Evolutionary conservation across 23 tunicate genomes (phyloP).

Genomic region (Halocynthia roretzi): DNA sequence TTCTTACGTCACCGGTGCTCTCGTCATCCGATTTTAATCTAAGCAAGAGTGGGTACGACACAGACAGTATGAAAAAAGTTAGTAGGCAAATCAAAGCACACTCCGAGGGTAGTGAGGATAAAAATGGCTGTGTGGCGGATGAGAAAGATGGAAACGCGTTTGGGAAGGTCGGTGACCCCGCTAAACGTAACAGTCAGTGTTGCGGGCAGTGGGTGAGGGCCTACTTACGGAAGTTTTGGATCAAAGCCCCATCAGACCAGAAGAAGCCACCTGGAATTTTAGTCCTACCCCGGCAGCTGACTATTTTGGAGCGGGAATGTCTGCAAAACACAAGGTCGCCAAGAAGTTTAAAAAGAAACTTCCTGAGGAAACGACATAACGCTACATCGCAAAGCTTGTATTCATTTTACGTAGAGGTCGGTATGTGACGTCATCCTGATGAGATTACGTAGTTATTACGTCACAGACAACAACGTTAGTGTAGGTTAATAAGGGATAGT

Average conservation of each 20-base stretch:
- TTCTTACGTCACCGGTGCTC: too few relatives aligned
- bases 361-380: conserved; percentile 14
- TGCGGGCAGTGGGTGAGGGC: conserved; percentile 17
- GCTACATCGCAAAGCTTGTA: conserved; percentile 5
- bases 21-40: background rate
- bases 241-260: background rate
- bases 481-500: too few relatives aligned
- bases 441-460: too few relatives aligned
- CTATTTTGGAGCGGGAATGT: conserved; percentile 22
- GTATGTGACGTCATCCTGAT: background rate
- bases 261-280: background rate
- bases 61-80: background rate
- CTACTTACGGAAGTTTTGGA: conserved; percentile 14
- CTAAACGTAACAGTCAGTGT: conserved; percentile 2
- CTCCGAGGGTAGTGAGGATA: too few relatives aligned
- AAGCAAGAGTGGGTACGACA: background rate
- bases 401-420: conserved; percentile 7
- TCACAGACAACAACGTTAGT: too few relatives aligned
- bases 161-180: background rate
- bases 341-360: background rate
- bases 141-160: too few relatives aligned
- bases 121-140: too few relatives aligned
- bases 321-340: background rate
- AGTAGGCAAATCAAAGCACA: too few relatives aligned
- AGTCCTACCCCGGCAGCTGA: conserved; percentile 11